A percentile compares a stretch with the other conserved stretches of the same genome.
Evolutionary conservation across 2,797 vertebrate species (phyloP).

Genomic region (Columba guinea): DNA sequence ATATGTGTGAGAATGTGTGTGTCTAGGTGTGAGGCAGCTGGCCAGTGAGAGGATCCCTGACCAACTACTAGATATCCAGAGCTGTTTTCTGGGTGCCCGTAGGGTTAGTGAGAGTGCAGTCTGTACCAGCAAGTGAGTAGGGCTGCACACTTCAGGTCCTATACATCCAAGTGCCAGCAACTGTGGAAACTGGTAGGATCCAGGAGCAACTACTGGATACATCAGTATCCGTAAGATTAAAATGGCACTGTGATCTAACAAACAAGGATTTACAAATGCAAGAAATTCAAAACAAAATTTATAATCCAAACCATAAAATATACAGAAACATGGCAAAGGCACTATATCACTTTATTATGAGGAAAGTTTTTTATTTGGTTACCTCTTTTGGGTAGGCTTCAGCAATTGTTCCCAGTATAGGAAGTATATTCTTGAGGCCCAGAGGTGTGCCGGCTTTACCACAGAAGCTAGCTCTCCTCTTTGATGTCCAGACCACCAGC

Average conservation of each 20-base stretch:
- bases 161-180: background rate
- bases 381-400: background rate
- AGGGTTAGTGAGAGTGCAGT: background rate
- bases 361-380: background rate
- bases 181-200: background rate
- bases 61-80: background rate
- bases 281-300: background rate
- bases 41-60: background rate
- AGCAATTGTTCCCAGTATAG: background rate
- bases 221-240: background rate
- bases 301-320: background rate
- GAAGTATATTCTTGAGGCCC: background rate
- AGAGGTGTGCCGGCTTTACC: background rate
- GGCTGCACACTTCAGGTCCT: background rate
- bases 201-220: background rate
- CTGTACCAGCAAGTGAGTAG: background rate
- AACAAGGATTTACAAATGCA: background rate
- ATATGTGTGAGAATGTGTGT: accelerated
- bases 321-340: background rate
- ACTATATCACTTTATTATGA: background rate
- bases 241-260: background rate
- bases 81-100: background rate
- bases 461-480: background rate
- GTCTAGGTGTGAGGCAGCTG: background rate
- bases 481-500: background rate